Percentiles rank a stretch among this genome's conserved stretches.
These are phyloP conservation scores for Diorhabda sublineata DNA, from an alignment of 1,140 invertebrate genomes.

Conservation along the genomic window DNA sequence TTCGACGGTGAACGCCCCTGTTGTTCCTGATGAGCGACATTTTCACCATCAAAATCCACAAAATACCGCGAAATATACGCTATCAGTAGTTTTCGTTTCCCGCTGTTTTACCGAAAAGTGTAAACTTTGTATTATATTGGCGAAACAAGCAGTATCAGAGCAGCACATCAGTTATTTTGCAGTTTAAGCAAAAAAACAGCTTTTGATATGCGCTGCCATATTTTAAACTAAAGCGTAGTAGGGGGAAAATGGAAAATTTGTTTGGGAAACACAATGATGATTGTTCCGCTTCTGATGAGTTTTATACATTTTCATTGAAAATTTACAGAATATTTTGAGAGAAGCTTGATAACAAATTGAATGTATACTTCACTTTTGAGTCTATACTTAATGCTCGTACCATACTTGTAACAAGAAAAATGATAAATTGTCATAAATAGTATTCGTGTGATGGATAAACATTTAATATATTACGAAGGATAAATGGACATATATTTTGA, in stretches of 20 bases:
- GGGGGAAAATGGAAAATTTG: conserved; percentile 1
- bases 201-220: background rate
- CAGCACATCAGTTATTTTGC: background rate
- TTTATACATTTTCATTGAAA: background rate
- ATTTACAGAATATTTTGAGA: background rate
- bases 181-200: background rate
- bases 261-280: background rate
- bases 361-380: no score
- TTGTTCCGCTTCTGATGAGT: background rate
- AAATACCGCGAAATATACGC: conserved; percentile 1
- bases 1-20: background rate
- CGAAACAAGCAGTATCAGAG: background rate
- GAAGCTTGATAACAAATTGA: no score
- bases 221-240: conserved; percentile 3
- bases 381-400: no score
- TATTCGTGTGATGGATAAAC: no score
- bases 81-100: conserved; percentile 2
- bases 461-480: no score
- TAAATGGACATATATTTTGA: no score
- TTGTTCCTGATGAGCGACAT: background rate
- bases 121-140: background rate
- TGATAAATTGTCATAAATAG: no score
- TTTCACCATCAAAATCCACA: background rate
- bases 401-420: no score
- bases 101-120: background rate